phyloP scores from a whole-genome alignment of 2,888 invertebrate genomes.

The Glyphotaelius pellucidus region DNA sequence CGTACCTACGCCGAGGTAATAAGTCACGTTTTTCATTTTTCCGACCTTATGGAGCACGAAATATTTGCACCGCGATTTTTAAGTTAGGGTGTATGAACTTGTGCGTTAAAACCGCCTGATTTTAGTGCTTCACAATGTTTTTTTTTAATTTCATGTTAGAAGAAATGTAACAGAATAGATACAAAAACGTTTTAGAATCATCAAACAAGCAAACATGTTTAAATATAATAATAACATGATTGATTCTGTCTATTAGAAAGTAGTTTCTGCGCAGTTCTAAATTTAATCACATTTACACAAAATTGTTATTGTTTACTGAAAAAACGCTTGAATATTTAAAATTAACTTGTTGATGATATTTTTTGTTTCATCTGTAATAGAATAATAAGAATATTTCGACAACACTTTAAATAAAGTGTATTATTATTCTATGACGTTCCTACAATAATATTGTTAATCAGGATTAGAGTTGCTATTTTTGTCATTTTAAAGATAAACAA shows the following conservation, averaged over 20 bases:
- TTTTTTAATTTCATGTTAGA: no score
- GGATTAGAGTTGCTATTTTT: neutral
- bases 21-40: no score
- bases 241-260: neutral
- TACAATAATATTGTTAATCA: neutral
- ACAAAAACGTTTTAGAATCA: no score
- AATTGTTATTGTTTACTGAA: neutral
- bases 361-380: neutral
- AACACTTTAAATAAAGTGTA: neutral
- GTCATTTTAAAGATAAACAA: no score
- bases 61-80: no score
- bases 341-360: neutral
- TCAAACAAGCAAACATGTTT: no score
- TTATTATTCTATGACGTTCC: neutral
- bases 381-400: neutral
- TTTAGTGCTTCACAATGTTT: no score
- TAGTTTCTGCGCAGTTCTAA: neutral
- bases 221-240: neutral
- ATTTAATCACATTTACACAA: neutral
- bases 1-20: no score
- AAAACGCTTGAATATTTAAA: neutral
- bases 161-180: no score
- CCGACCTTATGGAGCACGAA: no score
- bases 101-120: no score
- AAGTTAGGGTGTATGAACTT: no score